Evolutionary conservation across 2,888 invertebrate species (phyloP).

Genomic region (Synanthedon andrenaeformis): DNA sequence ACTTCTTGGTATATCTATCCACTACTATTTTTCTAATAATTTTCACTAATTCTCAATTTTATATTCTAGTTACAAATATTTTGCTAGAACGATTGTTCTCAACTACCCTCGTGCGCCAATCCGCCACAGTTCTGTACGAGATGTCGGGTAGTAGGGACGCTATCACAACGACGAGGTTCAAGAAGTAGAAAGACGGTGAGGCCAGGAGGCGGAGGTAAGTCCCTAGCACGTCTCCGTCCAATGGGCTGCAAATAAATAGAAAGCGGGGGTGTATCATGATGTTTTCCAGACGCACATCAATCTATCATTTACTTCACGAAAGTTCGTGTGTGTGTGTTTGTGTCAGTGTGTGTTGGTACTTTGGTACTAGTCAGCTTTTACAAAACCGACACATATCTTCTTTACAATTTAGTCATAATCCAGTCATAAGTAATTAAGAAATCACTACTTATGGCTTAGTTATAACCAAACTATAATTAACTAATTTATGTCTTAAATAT

Average conservation of each 20-base stretch:
- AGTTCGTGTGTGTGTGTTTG: background rate
- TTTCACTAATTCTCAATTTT: background rate
- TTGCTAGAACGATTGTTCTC: conserved; percentile 1
- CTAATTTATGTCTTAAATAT: too few species aligned
- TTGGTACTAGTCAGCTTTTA: background rate
- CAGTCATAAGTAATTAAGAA: too few species aligned
- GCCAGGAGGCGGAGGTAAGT: conserved; percentile 72
- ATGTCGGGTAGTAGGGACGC: conserved; percentile 71
- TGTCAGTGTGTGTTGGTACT: too few species aligned
- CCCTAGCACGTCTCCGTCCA: conserved; percentile 69
- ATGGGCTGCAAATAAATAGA: conserved; percentile 23
- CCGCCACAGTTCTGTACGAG: conserved; percentile 27
- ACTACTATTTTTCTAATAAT: too few species aligned
- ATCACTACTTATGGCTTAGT: too few species aligned
- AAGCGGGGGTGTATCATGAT: background rate
- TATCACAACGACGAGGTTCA: conserved; percentile 59
- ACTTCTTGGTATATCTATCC: too few species aligned
- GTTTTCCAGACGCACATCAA: background rate
- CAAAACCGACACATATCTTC: background rate
- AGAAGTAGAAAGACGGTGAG: conserved; percentile 72
- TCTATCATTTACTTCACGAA: background rate
- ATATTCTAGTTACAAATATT: conserved; percentile 27
- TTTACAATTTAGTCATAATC: background rate
- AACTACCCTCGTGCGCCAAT: conserved; percentile 20
- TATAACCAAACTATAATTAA: too few species aligned